Conservation (phyloP, 2,797 vertebrate genomes). For the Nasua narica region DNA sequence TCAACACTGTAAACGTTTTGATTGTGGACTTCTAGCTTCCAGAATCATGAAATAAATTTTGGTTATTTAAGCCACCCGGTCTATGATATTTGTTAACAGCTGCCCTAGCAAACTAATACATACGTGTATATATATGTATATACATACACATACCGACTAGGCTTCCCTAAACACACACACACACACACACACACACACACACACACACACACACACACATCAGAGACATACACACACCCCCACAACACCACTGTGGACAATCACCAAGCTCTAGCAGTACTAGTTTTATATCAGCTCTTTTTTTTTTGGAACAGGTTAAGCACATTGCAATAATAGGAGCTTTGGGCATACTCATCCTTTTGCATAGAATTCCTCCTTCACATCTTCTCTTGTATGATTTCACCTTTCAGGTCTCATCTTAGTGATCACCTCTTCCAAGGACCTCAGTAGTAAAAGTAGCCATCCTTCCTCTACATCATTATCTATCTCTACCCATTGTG, state of each 20-base stretch:
- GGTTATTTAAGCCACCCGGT: neutral
- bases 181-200: neutral
- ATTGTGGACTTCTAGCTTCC: neutral
- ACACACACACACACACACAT: neutral
- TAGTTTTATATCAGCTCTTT: neutral
- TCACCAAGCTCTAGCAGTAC: neutral
- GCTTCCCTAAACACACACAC: neutral
- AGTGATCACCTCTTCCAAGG: neutral
- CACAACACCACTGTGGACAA: neutral
- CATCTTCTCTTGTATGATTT: neutral
- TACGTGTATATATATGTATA: neutral
- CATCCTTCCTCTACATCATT: neutral
- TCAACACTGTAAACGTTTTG: neutral
- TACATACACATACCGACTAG: neutral
- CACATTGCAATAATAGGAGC: neutral
- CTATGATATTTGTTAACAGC: neutral
- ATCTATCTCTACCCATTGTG: neutral
- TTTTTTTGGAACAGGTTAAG: neutral
- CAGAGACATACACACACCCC: neutral
- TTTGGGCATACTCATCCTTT: neutral
- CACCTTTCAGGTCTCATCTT: neutral
- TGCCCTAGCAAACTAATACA: neutral
- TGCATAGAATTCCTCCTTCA: neutral
- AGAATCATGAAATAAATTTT: neutral
- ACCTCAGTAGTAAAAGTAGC: neutral